Percentiles rank a stretch among this genome's conserved stretches.
Evolutionary conservation across 2,113 vertebrate genomes (phyloP).

Genomic region (Prionailurus bengalensis): DNA sequence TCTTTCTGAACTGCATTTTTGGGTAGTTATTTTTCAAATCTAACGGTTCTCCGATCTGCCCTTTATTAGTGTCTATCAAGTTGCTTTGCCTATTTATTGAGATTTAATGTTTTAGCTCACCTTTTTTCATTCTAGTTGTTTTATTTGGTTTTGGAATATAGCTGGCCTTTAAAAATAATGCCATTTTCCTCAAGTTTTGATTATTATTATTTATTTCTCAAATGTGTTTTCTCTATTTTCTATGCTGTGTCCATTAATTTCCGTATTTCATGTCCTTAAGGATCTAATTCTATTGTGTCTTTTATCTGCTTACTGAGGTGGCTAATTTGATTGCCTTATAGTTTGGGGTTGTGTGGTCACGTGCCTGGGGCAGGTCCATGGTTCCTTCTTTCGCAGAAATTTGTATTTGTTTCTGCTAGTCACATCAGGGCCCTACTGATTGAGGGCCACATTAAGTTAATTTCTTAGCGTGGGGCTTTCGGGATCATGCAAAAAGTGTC

Average conservation of each 20-base stretch:
- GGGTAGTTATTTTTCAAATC: background rate
- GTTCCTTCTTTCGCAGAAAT: background rate
- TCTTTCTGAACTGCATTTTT: background rate
- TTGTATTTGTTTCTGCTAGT: background rate
- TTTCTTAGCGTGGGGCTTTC: background rate
- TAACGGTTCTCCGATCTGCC: background rate
- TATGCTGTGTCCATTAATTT: background rate
- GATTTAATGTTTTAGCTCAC: background rate
- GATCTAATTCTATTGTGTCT: background rate
- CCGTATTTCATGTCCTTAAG: background rate
- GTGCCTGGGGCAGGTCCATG: background rate
- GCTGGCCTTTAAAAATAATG: background rate
- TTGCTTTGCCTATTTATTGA: background rate
- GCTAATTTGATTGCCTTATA: background rate
- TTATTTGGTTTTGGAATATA: constrained; percentile 2
- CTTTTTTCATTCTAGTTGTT: background rate
- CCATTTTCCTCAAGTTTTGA: background rate
- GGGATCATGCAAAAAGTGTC: background rate
- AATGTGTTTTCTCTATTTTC: background rate
- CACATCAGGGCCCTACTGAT: background rate
- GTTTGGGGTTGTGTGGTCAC: background rate
- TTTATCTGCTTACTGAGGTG: background rate
- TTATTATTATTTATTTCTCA: background rate
- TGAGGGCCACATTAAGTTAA: background rate
- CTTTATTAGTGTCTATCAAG: background rate